Evolutionary conservation across 2,113 vertebrate genomes (phyloP).

Genomic region (Columba livia): DNA sequence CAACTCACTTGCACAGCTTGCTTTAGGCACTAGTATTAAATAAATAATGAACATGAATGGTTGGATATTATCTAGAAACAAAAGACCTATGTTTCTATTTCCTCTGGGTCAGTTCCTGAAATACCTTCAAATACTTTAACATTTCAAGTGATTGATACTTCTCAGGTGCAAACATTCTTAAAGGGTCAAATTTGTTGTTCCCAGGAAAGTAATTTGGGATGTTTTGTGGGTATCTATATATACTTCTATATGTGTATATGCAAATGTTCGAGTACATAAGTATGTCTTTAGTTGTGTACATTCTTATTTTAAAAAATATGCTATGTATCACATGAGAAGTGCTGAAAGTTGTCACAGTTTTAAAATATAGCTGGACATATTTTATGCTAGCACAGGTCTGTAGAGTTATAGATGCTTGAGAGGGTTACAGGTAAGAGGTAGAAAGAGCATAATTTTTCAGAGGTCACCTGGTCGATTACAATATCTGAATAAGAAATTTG

Average conservation of each 20-base stretch:
- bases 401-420: background rate
- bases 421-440: background rate
- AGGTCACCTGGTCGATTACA: background rate
- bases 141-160: background rate
- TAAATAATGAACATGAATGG: background rate
- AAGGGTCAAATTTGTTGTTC: background rate
- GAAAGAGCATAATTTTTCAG: constrained; percentile 1
- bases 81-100: background rate
- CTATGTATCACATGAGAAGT: background rate
- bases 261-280: background rate
- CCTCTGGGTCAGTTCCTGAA: background rate
- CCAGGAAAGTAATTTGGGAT: background rate
- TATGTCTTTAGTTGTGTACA: background rate
- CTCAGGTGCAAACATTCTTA: background rate
- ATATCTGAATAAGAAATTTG: background rate
- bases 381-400: background rate
- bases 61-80: background rate
- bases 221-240: too few species aligned
- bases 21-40: background rate
- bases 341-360: background rate
- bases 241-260: background rate
- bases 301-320: background rate
- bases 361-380: background rate
- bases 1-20: background rate
- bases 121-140: background rate